Conservation (phyloP, 2,113 vertebrate genomes). For the Nematolebias whitei region DNA sequence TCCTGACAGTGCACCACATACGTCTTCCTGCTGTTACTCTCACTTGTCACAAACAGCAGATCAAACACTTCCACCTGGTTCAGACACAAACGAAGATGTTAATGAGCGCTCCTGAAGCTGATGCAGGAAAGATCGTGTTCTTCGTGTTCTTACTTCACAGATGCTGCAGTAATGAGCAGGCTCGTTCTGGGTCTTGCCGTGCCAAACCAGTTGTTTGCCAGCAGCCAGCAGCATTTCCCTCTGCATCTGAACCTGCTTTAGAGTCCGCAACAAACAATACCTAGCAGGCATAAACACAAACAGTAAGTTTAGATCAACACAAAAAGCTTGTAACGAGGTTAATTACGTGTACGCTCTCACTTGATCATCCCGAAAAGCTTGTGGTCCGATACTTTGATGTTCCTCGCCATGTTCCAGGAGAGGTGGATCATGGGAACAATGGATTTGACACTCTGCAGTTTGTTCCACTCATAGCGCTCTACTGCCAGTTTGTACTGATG, state of each 20-base stretch:
- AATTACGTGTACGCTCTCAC: conserved; percentile 70
- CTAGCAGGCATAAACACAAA: conserved; percentile 57
- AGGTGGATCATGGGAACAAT: conserved; percentile 96
- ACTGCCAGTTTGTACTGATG: conserved; percentile 95
- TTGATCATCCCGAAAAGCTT: conserved; percentile 83
- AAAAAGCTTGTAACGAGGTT: background rate
- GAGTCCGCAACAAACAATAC: conserved; percentile 91
- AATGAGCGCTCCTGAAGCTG: too few relatives aligned
- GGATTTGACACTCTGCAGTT: conserved; percentile 93
- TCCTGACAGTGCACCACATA: conserved; percentile 94
- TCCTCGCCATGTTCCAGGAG: conserved; percentile 91
- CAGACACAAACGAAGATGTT: conserved; percentile 23
- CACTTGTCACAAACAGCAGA: conserved; percentile 92
- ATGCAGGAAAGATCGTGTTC: too few relatives aligned
- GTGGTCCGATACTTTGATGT: conserved; percentile 85
- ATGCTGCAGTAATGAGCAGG: conserved; percentile 95
- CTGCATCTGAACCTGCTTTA: conserved; percentile 91
- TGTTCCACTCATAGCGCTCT: conserved; percentile 93
- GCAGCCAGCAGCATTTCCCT: conserved; percentile 84
- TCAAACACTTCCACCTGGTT: conserved; percentile 90
- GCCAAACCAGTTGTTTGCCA: conserved; percentile 91
- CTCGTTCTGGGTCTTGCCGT: conserved; percentile 91
- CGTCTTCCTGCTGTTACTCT: conserved; percentile 86
- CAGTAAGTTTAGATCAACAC: background rate
- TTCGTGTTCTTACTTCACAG: conserved; percentile 82